These are phyloP conservation scores for Enteromius mattozi DNA, from an alignment of 2,797 vertebrate genomes.

Conservation along the genomic window DNA sequence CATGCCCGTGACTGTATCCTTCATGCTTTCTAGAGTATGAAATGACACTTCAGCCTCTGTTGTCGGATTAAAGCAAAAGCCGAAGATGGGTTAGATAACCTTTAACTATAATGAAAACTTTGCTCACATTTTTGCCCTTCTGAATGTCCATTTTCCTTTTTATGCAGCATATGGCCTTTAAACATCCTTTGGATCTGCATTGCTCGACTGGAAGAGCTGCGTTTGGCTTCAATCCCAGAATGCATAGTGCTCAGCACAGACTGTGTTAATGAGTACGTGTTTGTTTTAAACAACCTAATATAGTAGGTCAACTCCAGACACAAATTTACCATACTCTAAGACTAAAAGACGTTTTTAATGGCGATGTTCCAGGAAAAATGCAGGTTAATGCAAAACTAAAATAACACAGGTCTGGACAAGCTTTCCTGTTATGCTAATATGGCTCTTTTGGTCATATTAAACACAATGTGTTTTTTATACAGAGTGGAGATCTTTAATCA, in stretches of 20 bases:
- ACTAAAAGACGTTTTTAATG: conserved; percentile 1
- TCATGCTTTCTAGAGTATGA: conserved; percentile 66
- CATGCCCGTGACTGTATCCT: conserved; percentile 56
- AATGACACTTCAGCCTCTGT: conserved; percentile 56
- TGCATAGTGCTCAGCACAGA: conserved; percentile 5
- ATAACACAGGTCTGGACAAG: conserved; percentile 28
- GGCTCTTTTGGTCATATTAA: conserved; percentile 22
- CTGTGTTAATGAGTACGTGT: not conserved
- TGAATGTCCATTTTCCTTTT: conserved; percentile 50
- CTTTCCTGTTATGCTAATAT: conserved; percentile 41
- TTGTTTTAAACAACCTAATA: conserved; percentile 2
- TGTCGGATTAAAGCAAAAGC: conserved; percentile 40
- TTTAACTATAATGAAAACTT: conserved; percentile 34
- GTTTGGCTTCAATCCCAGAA: not conserved
- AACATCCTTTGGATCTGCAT: conserved; percentile 42
- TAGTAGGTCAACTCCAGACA: conserved; percentile 12
- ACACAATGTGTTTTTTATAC: not conserved
- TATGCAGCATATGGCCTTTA: conserved; percentile 38
- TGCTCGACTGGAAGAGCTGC: conserved; percentile 20
- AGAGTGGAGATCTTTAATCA: conserved; percentile 7
- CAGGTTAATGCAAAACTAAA: conserved; percentile 26
- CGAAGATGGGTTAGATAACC: conserved; percentile 36
- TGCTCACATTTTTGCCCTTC: not conserved
- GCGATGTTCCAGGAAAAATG: conserved; percentile 27
- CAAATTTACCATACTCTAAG: not conserved